Percentiles rank a stretch among this genome's conserved stretches.
phyloP scores from a whole-genome alignment of 2,797 vertebrate species.

The Onychomys torridus region DNA sequence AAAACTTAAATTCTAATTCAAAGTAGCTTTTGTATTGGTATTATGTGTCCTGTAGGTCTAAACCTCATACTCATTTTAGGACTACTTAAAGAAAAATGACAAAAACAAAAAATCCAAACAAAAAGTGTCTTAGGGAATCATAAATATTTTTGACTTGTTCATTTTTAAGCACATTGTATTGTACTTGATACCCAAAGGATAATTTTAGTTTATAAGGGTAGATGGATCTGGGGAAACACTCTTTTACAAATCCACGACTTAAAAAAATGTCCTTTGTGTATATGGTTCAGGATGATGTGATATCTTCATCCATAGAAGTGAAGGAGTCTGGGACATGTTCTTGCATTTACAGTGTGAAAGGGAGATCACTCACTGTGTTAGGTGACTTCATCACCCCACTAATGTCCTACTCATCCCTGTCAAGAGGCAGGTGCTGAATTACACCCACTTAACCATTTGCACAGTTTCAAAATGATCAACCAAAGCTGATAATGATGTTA shows the following conservation, averaged over 20 bases:
- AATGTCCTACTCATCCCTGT: not conserved
- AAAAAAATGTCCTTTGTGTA: not conserved
- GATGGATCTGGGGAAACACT: not conserved
- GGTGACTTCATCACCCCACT: not conserved
- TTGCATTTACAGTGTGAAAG: not conserved
- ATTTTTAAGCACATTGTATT: not conserved
- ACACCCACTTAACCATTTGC: not conserved
- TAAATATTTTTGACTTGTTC: constrained; percentile 9
- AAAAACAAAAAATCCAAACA: not conserved
- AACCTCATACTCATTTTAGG: not conserved
- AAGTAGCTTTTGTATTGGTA: not conserved
- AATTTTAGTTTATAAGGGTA: not conserved
- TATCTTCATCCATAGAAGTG: not conserved
- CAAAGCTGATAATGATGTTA: not conserved
- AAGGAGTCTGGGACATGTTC: not conserved
- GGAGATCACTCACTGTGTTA: not conserved
- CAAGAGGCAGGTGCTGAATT: not conserved
- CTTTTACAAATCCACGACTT: not conserved
- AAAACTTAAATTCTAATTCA: constrained; percentile 47
- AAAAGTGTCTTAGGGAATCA: not conserved
- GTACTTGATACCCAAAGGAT: not conserved
- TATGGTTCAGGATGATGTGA: not conserved
- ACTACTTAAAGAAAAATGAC: not conserved
- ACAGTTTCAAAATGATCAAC: constrained; percentile 22
- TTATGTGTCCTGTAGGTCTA: not conserved